Conservation (phyloP, 2,888 invertebrate species). For the Rhopalosiphum nymphaeae region DNA sequence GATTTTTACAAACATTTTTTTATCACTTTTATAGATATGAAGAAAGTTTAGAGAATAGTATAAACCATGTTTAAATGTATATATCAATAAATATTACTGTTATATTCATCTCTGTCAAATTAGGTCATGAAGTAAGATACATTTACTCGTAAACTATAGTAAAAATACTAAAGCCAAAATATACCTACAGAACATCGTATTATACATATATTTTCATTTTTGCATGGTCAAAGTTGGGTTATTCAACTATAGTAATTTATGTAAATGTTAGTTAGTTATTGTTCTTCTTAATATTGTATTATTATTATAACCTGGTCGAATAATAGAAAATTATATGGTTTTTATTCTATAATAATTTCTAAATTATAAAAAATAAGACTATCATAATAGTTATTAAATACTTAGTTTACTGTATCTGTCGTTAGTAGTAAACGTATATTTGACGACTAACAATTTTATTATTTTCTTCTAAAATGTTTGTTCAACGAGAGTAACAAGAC, state of each 20-base stretch:
- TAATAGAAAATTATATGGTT: not conserved
- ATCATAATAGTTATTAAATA: not conserved
- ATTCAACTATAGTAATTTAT: not conserved
- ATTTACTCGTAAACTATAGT: not conserved
- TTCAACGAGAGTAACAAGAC: not conserved
- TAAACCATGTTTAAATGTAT: too few species aligned
- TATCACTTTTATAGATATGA: too few species aligned
- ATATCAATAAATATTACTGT: too few species aligned
- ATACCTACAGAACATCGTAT: not conserved
- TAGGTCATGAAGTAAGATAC: not conserved
- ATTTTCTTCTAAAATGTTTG: not conserved
- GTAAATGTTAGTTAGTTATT: not conserved
- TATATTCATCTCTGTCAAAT: not conserved
- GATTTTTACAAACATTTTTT: too few species aligned
- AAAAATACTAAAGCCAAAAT: not conserved
- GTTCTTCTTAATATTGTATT: not conserved
- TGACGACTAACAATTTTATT: not conserved
- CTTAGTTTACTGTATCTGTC: not conserved
- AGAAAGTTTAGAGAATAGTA: too few species aligned
- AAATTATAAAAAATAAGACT: not conserved
- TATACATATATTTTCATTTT: not conserved
- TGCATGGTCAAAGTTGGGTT: too few species aligned
- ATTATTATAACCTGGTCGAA: not conserved
- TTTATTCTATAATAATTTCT: not conserved
- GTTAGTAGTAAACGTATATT: not conserved